phyloP scores from a whole-genome alignment of 2,113 vertebrate species.

The Dipodomys ordii region DNA sequence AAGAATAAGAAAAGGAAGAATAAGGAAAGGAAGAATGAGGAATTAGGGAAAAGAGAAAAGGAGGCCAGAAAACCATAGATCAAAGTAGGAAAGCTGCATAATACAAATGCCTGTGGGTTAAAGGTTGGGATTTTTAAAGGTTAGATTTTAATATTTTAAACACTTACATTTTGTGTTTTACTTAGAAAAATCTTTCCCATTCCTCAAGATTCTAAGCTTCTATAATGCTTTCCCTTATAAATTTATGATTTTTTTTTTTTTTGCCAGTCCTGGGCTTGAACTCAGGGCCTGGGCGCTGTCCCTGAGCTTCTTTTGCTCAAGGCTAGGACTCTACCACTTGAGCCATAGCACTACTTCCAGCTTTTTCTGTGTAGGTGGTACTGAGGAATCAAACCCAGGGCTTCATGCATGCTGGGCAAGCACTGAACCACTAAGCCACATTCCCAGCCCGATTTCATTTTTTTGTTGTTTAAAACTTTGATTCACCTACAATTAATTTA shows the following conservation, averaged over 20 bases:
- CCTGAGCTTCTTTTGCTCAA: too few relatives aligned
- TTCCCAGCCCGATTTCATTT: not conserved
- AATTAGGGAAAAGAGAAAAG: not conserved
- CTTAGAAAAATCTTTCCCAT: conserved; percentile 18
- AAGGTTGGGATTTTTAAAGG: not conserved
- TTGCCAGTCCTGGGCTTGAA: too few relatives aligned
- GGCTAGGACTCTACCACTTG: too few relatives aligned
- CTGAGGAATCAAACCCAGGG: too few relatives aligned
- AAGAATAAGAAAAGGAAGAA: not conserved
- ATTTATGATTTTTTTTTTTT: not conserved
- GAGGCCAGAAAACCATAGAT: not conserved
- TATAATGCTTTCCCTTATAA: not conserved
- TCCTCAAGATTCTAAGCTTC: not conserved
- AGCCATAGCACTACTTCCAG: too few relatives aligned
- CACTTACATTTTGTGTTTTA: not conserved
- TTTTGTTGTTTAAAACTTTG: conserved; percentile 36
- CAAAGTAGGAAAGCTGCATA: not conserved
- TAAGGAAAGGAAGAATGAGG: not conserved
- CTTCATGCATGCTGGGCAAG: too few relatives aligned
- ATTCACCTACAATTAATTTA: not conserved
- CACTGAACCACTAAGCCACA: too few relatives aligned
- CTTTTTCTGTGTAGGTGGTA: too few relatives aligned
- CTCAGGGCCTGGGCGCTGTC: too few relatives aligned
- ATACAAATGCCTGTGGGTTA: not conserved
- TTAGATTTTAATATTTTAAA: too few relatives aligned